Evolutionary conservation across 2,888 invertebrate genomes (phyloP).

Genomic region (Rhorus exstirpatorius): DNA sequence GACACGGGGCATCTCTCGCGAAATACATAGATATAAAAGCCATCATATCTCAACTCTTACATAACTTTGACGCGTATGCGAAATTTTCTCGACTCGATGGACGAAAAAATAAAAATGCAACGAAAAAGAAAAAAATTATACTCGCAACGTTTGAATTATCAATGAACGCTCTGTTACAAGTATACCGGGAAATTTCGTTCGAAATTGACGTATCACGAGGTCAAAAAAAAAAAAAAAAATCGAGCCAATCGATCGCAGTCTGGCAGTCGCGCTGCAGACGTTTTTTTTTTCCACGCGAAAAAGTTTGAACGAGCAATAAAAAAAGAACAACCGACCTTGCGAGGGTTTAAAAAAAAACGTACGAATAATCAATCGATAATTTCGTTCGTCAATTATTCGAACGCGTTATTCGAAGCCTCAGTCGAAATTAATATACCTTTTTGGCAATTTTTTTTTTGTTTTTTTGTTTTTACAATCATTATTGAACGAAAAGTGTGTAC

Average conservation of each 20-base stretch:
- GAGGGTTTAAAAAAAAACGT: background rate
- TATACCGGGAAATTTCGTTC: background rate
- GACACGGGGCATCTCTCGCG: constrained; percentile 62
- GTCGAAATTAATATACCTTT: too few relatives aligned
- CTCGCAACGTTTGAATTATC: background rate
- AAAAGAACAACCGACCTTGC: background rate
- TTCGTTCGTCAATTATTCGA: constrained; percentile 32
- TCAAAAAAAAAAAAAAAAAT: background rate
- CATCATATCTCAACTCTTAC: constrained; percentile 53
- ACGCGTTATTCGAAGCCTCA: constrained; percentile 23
- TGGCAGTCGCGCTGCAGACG: constrained; percentile 10
- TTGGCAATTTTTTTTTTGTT: constrained; percentile 4
- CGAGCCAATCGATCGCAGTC: background rate
- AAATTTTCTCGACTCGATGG: background rate
- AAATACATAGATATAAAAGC: constrained; percentile 63
- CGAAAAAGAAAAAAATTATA: background rate
- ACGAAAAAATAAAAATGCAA: background rate
- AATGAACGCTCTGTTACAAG: background rate
- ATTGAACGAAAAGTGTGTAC: constrained; percentile 64
- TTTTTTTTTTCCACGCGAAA: constrained; percentile 18
- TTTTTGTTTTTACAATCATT: constrained; percentile 24
- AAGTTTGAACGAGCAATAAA: background rate
- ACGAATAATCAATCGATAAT: constrained; percentile 20
- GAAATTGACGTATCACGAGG: constrained; percentile 5
- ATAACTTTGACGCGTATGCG: constrained; percentile 40